A percentile compares a stretch with the other conserved stretches of the same genome.
These are phyloP conservation scores for Galeruca laticollis DNA, from an alignment of 2,888 invertebrate species.

Conservation along the genomic window DNA sequence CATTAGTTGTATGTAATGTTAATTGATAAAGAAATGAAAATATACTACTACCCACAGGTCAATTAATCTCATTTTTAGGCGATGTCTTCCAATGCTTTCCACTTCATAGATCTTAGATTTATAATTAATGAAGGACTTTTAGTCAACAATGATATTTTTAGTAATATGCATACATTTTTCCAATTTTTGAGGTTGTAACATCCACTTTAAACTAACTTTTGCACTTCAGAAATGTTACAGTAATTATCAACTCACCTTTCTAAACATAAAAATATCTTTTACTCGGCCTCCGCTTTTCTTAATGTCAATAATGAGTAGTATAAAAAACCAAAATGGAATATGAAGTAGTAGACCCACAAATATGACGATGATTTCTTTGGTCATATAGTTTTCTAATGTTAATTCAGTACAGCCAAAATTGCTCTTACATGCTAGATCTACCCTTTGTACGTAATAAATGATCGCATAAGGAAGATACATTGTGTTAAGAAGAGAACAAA, in stretches of 20 bases:
- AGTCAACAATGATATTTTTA: too few species aligned
- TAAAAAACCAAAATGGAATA: slow-evolving; percentile 76
- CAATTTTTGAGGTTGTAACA: too few species aligned
- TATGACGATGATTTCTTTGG: slow-evolving; percentile 78
- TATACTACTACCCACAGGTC: too few species aligned
- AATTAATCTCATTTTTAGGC: too few species aligned
- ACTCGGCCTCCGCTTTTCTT: slow-evolving; percentile 75
- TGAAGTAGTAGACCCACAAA: slow-evolving; percentile 76
- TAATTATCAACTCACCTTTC: slow-evolving; percentile 50
- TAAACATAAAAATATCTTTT: slow-evolving; percentile 69
- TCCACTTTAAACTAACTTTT: slow-evolving; percentile 1
- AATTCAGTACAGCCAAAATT: slow-evolving; percentile 75
- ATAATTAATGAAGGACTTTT: too few species aligned
- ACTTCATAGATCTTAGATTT: too few species aligned
- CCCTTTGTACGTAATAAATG: slow-evolving; percentile 84
- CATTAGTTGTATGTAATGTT: too few species aligned
- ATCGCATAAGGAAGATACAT: slow-evolving; percentile 88
- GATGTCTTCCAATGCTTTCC: too few species aligned
- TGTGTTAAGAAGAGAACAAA: slow-evolving; percentile 81
- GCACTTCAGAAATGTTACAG: neutral
- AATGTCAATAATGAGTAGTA: slow-evolving; percentile 75
- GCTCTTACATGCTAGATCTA: slow-evolving; percentile 79
- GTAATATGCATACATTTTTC: too few species aligned
- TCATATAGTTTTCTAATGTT: slow-evolving; percentile 76
- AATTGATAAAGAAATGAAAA: too few species aligned